Evolutionary conservation across 2,113 vertebrate species (phyloP).

Genomic region (Arenaria interpres): DNA sequence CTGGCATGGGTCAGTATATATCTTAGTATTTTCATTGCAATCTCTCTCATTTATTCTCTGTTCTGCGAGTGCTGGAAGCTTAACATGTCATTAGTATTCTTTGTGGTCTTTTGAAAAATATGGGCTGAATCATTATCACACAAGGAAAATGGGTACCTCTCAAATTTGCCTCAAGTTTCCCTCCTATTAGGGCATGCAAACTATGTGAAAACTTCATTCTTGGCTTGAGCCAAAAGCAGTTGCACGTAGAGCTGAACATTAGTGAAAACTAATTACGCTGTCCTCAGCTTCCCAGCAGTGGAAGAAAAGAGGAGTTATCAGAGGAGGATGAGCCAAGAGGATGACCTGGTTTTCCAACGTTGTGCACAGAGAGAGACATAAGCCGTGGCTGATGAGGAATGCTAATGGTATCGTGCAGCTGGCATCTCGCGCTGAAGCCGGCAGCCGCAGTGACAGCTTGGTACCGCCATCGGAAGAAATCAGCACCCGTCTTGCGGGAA

Average conservation of each 20-base stretch:
- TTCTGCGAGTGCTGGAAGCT: background rate
- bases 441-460: background rate
- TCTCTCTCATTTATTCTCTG: background rate
- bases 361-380: background rate
- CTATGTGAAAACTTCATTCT: conserved; percentile 28
- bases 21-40: conserved; percentile 11
- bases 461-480: background rate
- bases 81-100: conserved; percentile 4
- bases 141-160: background rate
- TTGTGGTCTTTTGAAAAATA: conserved; percentile 32
- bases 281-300: background rate
- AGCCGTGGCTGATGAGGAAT: conserved; percentile 23
- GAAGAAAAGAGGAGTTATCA: conserved; percentile 51
- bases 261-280: conserved; percentile 22
- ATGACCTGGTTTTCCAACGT: conserved; percentile 52
- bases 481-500: background rate
- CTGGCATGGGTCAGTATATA: background rate
- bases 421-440: background rate
- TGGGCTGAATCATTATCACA: background rate
- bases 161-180: background rate
- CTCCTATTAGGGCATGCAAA: conserved; percentile 8
- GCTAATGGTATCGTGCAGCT: conserved; percentile 46
- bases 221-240: conserved; percentile 1
- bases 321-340: conserved; percentile 49
- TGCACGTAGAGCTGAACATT: background rate